Evolutionary conservation across 1,140 invertebrate genomes (phyloP).

Genomic region (Globodera rostochiensis): DNA sequence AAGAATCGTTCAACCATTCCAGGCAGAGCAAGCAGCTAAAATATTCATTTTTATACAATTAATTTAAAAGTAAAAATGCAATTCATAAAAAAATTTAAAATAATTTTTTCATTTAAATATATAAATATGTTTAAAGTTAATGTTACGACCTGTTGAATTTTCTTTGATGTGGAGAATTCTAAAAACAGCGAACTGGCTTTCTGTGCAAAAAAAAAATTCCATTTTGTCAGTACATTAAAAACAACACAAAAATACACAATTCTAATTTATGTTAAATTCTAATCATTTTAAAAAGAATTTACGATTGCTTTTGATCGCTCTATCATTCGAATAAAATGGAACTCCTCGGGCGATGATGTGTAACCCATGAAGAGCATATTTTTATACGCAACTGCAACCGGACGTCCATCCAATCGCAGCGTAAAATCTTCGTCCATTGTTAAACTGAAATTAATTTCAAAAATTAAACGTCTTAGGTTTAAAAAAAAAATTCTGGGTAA

Average conservation of each 20-base stretch:
- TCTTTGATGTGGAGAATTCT: conserved; percentile 73
- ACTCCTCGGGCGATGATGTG: conserved; percentile 71
- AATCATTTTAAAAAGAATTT: not conserved
- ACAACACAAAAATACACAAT: too few relatives aligned
- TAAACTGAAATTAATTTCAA: conserved; percentile 16
- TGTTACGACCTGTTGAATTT: conserved; percentile 67
- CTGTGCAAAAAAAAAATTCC: not conserved
- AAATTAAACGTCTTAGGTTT: not conserved
- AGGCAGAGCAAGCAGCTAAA: conserved; percentile 67
- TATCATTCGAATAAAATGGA: conserved; percentile 81
- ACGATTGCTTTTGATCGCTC: conserved; percentile 79
- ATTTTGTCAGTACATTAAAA: too few relatives aligned
- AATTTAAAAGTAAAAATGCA: not conserved
- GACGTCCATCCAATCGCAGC: conserved; percentile 71
- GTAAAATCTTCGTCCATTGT: conserved; percentile 32
- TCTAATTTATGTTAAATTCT: too few relatives aligned
- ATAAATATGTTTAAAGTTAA: too few relatives aligned
- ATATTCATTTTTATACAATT: not conserved
- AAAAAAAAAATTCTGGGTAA: too few relatives aligned
- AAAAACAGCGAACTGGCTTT: conserved; percentile 90
- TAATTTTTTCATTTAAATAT: too few relatives aligned
- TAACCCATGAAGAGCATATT: conserved; percentile 81
- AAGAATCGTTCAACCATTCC: conserved; percentile 77
- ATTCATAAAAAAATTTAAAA: too few relatives aligned
- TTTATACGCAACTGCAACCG: conserved; percentile 89